Conservation (phyloP, 2,113 vertebrate genomes). For the Gracilinanus agilis region DNA sequence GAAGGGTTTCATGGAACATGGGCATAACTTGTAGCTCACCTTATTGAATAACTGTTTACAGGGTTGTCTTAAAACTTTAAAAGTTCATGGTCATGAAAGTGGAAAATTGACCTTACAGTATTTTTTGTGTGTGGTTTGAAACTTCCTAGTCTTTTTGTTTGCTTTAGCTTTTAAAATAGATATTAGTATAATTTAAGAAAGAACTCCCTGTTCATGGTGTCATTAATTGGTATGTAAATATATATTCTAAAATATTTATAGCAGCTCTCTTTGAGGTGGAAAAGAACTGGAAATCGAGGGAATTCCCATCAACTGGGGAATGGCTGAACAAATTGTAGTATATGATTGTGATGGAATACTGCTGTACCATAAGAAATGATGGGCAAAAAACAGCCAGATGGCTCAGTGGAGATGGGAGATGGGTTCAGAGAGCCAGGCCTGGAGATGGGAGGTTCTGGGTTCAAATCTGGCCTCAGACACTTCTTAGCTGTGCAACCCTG, state of each 20-base stretch:
- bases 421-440: too few species aligned
- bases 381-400: too few species aligned
- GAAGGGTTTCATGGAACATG: neutral
- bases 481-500: too few species aligned
- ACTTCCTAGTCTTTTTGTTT: neutral
- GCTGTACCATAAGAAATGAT: too few species aligned
- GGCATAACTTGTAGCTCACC: neutral
- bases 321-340: too few species aligned
- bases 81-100: neutral
- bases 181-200: neutral
- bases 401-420: too few species aligned
- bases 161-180: neutral
- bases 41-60: neutral
- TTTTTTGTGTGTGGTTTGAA: neutral
- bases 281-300: too few species aligned
- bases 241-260: neutral
- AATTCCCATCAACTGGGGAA: too few species aligned
- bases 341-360: too few species aligned
- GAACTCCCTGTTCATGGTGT: neutral
- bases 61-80: neutral
- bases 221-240: neutral
- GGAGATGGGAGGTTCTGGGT: too few species aligned
- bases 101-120: neutral
- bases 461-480: too few species aligned
- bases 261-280: too few species aligned